Conservation (phyloP, 2,888 invertebrate genomes). For the Parnassius mnemosyne region DNA sequence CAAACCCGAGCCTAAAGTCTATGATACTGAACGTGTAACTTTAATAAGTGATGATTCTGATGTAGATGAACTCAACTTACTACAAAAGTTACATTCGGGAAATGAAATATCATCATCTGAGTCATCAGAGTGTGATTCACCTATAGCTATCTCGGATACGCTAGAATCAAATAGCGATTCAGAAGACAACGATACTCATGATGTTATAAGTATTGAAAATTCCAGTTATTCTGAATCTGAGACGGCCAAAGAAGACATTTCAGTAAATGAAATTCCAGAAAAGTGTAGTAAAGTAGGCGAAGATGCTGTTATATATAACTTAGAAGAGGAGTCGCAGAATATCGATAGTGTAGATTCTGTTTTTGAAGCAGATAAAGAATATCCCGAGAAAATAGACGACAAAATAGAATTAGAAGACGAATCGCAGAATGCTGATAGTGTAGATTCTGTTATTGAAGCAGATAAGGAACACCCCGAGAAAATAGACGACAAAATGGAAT, state of each 20-base stretch:
- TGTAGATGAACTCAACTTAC: constrained; percentile 62
- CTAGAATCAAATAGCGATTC: constrained; percentile 48
- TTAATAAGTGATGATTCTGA: constrained; percentile 50
- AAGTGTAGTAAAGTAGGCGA: neutral
- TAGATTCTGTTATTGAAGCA: constrained; percentile 26
- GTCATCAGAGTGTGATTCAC: constrained; percentile 57
- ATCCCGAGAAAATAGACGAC: too few relatives aligned
- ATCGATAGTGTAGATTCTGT: constrained; percentile 28
- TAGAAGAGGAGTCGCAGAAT: constrained; percentile 2
- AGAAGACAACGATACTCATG: constrained; percentile 40
- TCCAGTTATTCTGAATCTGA: constrained; percentile 70
- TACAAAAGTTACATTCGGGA: constrained; percentile 61
- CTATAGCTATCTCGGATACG: constrained; percentile 63
- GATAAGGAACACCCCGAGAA: too few relatives aligned
- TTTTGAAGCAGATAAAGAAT: constrained; percentile 6
- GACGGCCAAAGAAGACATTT: constrained; percentile 33
- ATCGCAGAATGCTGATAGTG: constrained; percentile 20
- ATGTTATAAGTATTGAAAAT: constrained; percentile 71
- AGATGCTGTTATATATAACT: neutral
- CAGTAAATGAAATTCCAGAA: constrained; percentile 27
- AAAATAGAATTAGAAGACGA: neutral
- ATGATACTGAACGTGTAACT: constrained; percentile 17
- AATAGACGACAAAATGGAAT: neutral
- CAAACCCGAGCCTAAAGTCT: constrained; percentile 6
- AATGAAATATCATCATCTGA: constrained; percentile 52